Conservation (phyloP, 2,113 vertebrate species). For the Otus sunia region DNA sequence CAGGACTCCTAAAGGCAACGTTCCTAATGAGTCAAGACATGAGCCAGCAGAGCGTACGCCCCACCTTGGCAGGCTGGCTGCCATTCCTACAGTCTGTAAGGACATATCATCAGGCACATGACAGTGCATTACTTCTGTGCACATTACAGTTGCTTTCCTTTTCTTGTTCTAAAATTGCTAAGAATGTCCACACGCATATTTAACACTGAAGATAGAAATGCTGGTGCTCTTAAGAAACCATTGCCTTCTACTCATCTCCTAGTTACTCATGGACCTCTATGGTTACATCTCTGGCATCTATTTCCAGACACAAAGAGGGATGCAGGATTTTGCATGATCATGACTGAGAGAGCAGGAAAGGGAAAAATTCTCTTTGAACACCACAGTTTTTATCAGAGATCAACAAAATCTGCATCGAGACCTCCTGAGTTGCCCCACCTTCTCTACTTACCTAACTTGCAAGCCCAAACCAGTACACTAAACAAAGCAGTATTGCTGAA, state of each 20-base stretch:
- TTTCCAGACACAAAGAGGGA: neutral
- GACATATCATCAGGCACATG: neutral
- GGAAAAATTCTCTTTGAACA: neutral
- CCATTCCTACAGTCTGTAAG: neutral
- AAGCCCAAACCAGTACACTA: neutral
- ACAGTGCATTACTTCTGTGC: neutral
- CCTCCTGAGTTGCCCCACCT: neutral
- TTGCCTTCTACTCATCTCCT: neutral
- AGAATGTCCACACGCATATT: neutral
- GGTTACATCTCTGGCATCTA: neutral
- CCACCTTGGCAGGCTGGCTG: rapidly evolving
- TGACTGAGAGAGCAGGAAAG: neutral
- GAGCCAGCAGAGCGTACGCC: neutral
- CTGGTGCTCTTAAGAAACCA: neutral
- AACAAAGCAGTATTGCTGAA: neutral
- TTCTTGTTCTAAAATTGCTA: neutral
- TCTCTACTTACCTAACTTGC: neutral
- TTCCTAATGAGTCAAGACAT: neutral
- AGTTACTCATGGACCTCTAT: neutral
- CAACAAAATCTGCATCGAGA: neutral
- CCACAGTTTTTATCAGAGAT: neutral
- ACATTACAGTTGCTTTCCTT: neutral
- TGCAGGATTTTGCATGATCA: neutral
- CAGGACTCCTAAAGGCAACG: neutral
- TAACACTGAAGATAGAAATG: neutral